Evolutionary conservation across 1,140 invertebrate species (phyloP).

Genomic region (Cotesia glomerata): DNA sequence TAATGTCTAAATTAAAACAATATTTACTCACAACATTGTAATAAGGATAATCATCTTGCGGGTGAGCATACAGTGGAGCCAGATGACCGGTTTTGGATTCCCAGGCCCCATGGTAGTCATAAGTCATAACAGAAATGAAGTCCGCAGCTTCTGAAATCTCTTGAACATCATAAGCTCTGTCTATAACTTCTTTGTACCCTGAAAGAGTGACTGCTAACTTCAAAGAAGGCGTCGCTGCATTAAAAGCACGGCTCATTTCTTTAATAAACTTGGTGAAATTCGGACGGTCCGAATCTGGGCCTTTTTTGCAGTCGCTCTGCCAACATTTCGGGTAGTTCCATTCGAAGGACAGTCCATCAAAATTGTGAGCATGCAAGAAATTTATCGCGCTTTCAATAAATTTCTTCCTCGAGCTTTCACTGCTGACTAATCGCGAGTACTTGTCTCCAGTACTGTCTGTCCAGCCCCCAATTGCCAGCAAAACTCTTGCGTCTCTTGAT

Average conservation of each 20-base stretch:
- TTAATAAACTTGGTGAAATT: conserved; percentile 80
- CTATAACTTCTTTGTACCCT: conserved; percentile 88
- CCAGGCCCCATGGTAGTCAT: conserved; percentile 89
- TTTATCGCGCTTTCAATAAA: conserved; percentile 73
- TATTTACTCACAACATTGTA: conserved; percentile 75
- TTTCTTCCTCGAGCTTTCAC: conserved; percentile 68
- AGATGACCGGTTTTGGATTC: conserved; percentile 82
- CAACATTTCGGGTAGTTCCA: conserved; percentile 94
- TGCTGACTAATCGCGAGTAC: conserved; percentile 78
- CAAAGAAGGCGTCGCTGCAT: conserved; percentile 70
- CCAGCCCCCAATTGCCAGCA: conserved; percentile 89
- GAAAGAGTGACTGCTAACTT: conserved; percentile 84
- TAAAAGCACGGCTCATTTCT: conserved; percentile 81
- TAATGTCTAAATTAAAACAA: too few species aligned
- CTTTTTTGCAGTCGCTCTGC: conserved; percentile 87
- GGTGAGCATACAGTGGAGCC: conserved; percentile 74
- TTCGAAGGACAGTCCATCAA: conserved; percentile 84
- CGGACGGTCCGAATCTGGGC: conserved; percentile 75
- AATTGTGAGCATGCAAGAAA: conserved; percentile 76
- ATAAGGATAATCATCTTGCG: conserved; percentile 71
- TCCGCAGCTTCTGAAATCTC: conserved; percentile 74
- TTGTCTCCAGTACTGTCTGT: conserved; percentile 85
- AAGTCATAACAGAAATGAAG: conserved; percentile 87
- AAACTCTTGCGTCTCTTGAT: conserved; percentile 70
- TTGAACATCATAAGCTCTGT: conserved; percentile 79